Evolutionary conservation across 1,140 invertebrate genomes (phyloP).

Genomic region (Eufriesea mexicana): DNA sequence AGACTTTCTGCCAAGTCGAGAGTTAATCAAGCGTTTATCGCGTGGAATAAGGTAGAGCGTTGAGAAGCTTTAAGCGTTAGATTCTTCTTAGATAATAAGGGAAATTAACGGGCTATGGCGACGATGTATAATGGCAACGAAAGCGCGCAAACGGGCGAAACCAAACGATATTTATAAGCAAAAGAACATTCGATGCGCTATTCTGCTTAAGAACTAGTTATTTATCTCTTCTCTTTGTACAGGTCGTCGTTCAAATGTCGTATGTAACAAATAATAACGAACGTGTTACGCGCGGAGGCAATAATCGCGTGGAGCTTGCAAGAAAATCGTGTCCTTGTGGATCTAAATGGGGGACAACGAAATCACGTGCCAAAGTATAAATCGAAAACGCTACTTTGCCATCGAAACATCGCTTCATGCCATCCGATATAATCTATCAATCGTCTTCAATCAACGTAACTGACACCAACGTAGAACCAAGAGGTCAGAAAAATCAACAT

Average conservation of each 20-base stretch:
- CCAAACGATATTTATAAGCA: not conserved
- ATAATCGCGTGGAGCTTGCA: not conserved
- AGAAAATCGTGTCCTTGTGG: slow-evolving; percentile 22
- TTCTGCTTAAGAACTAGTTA: not conserved
- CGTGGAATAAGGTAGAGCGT: not conserved
- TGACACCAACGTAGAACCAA: slow-evolving; percentile 33
- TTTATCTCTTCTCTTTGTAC: not conserved
- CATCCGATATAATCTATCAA: not conserved
- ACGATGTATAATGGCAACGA: not conserved
- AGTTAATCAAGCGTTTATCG: not conserved
- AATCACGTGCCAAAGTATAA: slow-evolving; percentile 30
- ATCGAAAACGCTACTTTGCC: slow-evolving; percentile 40
- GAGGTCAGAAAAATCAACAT: slow-evolving; percentile 26
- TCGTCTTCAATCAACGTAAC: slow-evolving; percentile 31
- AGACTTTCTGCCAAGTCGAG: not conserved
- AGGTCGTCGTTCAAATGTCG: not conserved
- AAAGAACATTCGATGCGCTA: not conserved
- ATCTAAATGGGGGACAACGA: slow-evolving; percentile 23
- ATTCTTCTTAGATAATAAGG: not conserved
- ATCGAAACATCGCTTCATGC: slow-evolving; percentile 39
- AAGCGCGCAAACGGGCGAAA: slow-evolving; percentile 20
- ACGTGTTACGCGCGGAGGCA: too few relatives aligned
- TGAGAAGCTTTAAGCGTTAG: not conserved
- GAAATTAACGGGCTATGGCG: too few relatives aligned
- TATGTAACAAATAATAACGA: not conserved